phyloP scores from a whole-genome alignment of 2,888 invertebrate species.

The Idaea biselata region DNA sequence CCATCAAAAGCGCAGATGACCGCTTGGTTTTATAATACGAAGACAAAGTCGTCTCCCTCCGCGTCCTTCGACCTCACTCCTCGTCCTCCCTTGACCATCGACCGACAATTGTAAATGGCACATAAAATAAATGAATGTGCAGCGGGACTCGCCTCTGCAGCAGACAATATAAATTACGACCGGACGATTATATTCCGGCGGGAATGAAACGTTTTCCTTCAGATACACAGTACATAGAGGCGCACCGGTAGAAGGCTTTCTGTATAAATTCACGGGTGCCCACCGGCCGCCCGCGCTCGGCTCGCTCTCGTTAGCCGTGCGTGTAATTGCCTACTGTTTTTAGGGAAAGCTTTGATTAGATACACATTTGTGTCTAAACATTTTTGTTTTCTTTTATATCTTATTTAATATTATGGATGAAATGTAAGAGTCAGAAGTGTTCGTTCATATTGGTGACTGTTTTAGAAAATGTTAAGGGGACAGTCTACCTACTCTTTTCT shows the following conservation, averaged over 20 bases:
- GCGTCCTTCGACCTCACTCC: slow-evolving; percentile 44
- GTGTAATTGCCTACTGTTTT: slow-evolving; percentile 66
- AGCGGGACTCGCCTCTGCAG: slow-evolving; percentile 81
- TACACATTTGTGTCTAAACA: slow-evolving; percentile 23
- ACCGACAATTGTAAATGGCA: slow-evolving; percentile 83
- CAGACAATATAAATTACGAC: slow-evolving; percentile 82
- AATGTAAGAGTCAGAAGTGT: not conserved
- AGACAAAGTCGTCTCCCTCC: slow-evolving; percentile 64
- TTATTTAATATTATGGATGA: not conserved
- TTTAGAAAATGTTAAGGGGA: not conserved
- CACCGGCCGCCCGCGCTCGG: slow-evolving; percentile 31
- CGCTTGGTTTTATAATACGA: slow-evolving; percentile 81
- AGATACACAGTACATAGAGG: slow-evolving; percentile 62
- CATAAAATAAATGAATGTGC: slow-evolving; percentile 83
- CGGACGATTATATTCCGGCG: slow-evolving; percentile 81
- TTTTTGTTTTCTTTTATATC: not conserved
- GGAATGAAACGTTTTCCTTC: slow-evolving; percentile 79
- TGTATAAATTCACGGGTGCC: slow-evolving; percentile 48
- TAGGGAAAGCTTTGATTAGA: slow-evolving; percentile 56
- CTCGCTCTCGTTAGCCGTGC: slow-evolving; percentile 59
- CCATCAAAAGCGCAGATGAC: slow-evolving; percentile 80
- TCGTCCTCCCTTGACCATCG: slow-evolving; percentile 80
- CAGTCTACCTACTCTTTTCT: too few species aligned
- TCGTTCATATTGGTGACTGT: too few species aligned
- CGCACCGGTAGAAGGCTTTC: slow-evolving; percentile 45